Evolutionary conservation across 2,797 vertebrate genomes (phyloP).

Genomic region (Prunella strophiata): DNA sequence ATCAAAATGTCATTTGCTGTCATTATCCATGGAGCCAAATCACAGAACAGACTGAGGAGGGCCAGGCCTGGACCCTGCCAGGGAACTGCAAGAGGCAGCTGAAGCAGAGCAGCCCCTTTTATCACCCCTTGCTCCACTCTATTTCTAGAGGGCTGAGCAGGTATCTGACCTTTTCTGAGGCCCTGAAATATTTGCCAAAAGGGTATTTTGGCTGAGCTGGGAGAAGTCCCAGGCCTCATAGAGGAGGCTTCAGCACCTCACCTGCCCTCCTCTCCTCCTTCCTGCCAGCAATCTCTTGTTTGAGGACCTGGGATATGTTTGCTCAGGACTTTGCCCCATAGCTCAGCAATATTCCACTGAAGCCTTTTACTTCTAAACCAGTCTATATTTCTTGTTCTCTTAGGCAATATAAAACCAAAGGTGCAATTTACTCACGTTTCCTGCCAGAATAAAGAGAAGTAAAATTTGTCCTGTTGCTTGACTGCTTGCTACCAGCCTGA

Average conservation of each 20-base stretch:
- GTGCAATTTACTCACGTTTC: background rate
- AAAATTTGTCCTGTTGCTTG: background rate
- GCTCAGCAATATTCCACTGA: background rate
- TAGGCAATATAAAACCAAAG: background rate
- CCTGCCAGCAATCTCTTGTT: background rate
- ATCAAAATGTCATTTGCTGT: background rate
- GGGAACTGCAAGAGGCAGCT: background rate
- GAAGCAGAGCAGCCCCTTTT: background rate
- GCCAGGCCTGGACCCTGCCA: background rate
- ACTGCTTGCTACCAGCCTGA: background rate
- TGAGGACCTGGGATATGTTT: background rate
- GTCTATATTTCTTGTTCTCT: background rate
- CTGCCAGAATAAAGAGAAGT: background rate
- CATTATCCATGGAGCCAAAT: background rate
- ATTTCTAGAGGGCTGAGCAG: background rate
- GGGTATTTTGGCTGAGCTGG: background rate
- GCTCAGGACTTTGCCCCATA: background rate
- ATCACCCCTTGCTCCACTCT: background rate
- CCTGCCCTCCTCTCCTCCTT: background rate
- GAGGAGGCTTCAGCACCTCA: background rate
- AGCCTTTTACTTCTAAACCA: background rate
- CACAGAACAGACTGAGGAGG: fast-evolving
- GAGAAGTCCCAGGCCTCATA: background rate
- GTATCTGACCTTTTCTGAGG: background rate
- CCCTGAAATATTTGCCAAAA: background rate